Base-by-base conservation (phyloP, 2,113 vertebrate genomes). In the Aegithalos caudatus region DNA sequence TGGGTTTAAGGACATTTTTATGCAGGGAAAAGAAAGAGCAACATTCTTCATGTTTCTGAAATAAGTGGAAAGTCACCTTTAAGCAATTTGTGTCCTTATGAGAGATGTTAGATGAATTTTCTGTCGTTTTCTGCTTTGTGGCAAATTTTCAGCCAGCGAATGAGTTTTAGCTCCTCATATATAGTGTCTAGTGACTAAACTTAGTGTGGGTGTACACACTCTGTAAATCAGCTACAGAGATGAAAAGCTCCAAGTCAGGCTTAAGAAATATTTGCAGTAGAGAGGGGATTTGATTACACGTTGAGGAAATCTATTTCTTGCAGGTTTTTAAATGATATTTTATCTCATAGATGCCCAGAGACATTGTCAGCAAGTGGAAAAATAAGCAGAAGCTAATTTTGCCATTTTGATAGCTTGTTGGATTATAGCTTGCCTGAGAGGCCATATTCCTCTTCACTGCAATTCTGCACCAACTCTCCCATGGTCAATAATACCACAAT, bases 261-360 rank as follows among this genome's bases (percentile, higher is more conserved):
- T 88, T 53, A 69, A 92, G 76, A 91, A 94, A 90, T 81, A 95
- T 84, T 94, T 95, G 88, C 67, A 64, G 64, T 61, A 45, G 27
- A 66, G 71, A 40, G 15, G 15, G 17, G 16, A 88, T 86, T 85
- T 90, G 44, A 86, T 86, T 85, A 69, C 42, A 60, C 24, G 24
- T 73, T 95, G 64, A 81, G 27, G 33, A 84, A 86, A 81, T 73
- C 29, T 69, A 61, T 95, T 94, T 54, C 3, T 2, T 48, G 11
- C 70, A 33, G 37, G 25, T 29, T 35, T 92, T 90, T 71, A 60
- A 22, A 37, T 44, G 7, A 13, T 81, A 77, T 92, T 92, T 94
- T 83, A 11, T 73, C 50, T 91, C 40, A 28, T 81, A 21, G 45
- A n/a, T 58, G 48, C 37, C 57, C 56, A 79, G 79, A 89, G 58